phyloP scores from a whole-genome alignment of 2,797 vertebrate species.

The Sternotherus odoratus region DNA sequence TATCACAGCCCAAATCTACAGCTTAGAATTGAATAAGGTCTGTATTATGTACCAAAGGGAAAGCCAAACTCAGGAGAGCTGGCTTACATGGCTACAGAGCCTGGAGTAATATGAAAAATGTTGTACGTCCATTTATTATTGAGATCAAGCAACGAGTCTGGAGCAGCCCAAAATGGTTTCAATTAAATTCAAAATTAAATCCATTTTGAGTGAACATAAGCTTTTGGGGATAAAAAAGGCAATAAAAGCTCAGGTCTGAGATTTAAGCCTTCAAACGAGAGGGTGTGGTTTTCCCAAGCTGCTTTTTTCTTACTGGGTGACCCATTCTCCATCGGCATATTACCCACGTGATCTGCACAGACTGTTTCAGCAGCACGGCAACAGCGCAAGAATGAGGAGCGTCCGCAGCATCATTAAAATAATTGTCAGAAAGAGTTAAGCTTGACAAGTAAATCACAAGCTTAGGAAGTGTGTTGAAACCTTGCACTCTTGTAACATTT shows the following conservation, averaged over 20 bases:
- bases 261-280: slow-evolving; percentile 75
- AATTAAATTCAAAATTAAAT: slow-evolving; percentile 78
- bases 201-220: slow-evolving; percentile 67
- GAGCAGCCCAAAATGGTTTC: slow-evolving; percentile 75
- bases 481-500: background rate
- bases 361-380: slow-evolving; percentile 62
- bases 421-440: slow-evolving; percentile 69
- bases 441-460: slow-evolving; percentile 71
- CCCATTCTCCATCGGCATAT: slow-evolving; percentile 71
- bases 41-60: slow-evolving; percentile 57
- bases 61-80: slow-evolving; percentile 70
- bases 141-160: slow-evolving; percentile 73
- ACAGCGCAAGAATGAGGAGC: slow-evolving; percentile 56
- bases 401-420: slow-evolving; percentile 70
- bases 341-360: slow-evolving; percentile 69
- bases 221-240: slow-evolving; percentile 60
- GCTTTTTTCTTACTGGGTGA: slow-evolving; percentile 74
- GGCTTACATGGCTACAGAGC: slow-evolving; percentile 66
- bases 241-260: slow-evolving; percentile 74
- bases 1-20: slow-evolving; percentile 60
- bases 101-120: slow-evolving; percentile 73
- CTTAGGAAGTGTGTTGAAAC: slow-evolving; percentile 42
- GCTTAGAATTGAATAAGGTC: slow-evolving; percentile 69
- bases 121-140: slow-evolving; percentile 71
- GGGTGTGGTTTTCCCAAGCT: slow-evolving; percentile 81